Evolutionary conservation across 2,113 vertebrate genomes (phyloP), one percentile per base, ranked within the genome.

Genomic region (Lathamus discolor): DNA sequence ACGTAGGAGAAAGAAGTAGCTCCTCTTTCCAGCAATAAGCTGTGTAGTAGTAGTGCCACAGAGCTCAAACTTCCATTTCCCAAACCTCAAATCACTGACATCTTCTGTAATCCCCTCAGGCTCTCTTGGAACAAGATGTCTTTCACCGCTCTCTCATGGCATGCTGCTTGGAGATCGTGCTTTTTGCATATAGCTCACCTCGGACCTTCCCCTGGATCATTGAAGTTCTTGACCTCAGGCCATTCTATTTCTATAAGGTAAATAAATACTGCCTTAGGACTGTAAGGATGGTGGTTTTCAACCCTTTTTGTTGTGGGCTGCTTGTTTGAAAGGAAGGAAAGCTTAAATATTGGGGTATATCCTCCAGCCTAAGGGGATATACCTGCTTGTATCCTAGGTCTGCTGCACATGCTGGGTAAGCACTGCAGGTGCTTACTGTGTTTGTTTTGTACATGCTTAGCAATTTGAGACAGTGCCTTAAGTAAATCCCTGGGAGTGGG

Each of bases 201-300:
- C 98, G 98, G 48, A 99, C 98, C 62, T 99, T 99, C 89, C 99
- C 99, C 48, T 99, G 99, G 99, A 99, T 99, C 97, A 98, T 99
- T 69, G 98, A 98, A 31, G 93, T 98, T 72, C 98, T 99, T 43
- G 97, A 98, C 93, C 97, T 99, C 79, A 96, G 94, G 7, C 98
- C 99, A 1, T 99, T 99, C 97, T 99, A 99, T 95, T 99, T 99
- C 96, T 99, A 99, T 84, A 99, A 99, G 99, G 99, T 99, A 91
- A 95, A 70, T 17, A 79, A 33, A 22, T 44, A 9, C 5, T 24
- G 11, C 2, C 23, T 70, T 43, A 8, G 31, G 19, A 16, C 41
- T n/a, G 33, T n/a, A 59, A 59, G 20, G 57, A 59, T 15, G 19
- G n/a, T 79, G 7, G 1, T 16, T 79, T 94, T 85, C n/a, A 67